Evolutionary conservation across 2,797 vertebrate genomes (phyloP).

Genomic region (Varecia variegata): DNA sequence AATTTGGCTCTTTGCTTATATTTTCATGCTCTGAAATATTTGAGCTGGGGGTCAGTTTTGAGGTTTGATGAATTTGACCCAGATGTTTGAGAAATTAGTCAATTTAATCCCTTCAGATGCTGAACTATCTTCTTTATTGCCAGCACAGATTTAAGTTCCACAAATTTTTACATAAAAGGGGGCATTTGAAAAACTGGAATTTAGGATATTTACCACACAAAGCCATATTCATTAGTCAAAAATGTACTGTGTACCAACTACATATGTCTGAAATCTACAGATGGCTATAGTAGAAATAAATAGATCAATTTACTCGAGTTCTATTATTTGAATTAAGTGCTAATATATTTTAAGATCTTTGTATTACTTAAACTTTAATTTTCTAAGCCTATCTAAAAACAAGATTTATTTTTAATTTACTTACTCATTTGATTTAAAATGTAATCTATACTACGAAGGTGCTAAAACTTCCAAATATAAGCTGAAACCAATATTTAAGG

Average conservation of each 20-base stretch:
- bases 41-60: not conserved
- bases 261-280: not conserved
- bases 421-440: slow-evolving; percentile 1
- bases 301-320: not conserved
- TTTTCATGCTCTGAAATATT: not conserved
- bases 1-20: not conserved
- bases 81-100: not conserved
- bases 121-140: not conserved
- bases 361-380: not conserved
- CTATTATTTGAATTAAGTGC: not conserved
- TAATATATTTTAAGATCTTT: not conserved
- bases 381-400: not conserved
- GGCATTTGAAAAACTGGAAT: not conserved
- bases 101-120: not conserved
- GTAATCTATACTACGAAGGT: not conserved
- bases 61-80: not conserved
- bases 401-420: not conserved
- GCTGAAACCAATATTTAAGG: slow-evolving; percentile 18
- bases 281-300: not conserved
- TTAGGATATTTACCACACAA: not conserved
- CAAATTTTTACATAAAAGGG: not conserved
- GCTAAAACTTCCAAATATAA: not conserved
- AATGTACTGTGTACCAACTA: not conserved
- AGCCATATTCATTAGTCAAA: not conserved
- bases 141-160: not conserved